Conservation (phyloP, 2,797 vertebrate species). For the Valencia hispanica region DNA sequence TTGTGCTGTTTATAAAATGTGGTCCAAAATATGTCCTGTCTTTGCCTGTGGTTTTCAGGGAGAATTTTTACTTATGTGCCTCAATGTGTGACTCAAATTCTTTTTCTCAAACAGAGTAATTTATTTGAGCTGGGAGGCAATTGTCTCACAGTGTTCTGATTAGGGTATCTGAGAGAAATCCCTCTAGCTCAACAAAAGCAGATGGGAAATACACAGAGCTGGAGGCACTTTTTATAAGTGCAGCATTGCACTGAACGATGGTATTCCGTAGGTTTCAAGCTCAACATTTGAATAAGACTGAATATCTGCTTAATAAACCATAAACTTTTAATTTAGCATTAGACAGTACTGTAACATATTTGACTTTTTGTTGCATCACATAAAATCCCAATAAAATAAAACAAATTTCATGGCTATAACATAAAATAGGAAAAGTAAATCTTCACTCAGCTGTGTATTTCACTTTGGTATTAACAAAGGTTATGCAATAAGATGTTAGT, state of each 20-base stretch:
- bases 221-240: constrained; percentile 34
- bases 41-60: constrained; percentile 37
- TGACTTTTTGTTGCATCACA: background rate
- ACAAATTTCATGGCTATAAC: background rate
- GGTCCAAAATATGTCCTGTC: background rate
- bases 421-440: constrained; percentile 68
- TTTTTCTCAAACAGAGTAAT: constrained; percentile 55
- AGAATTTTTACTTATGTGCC: constrained; percentile 42
- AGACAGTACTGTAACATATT: constrained; percentile 57
- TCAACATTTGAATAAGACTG: constrained; percentile 16
- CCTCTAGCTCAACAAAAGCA: constrained; percentile 39
- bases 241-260: constrained; percentile 26
- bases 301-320: constrained; percentile 21
- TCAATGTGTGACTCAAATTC: constrained; percentile 55
- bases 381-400: background rate
- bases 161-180: constrained; percentile 61
- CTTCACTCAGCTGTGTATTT: constrained; percentile 74
- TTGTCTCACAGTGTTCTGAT: constrained; percentile 61
- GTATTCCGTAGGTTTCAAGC: constrained; percentile 39
- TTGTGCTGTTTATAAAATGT: background rate
- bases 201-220: constrained; percentile 34
- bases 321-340: constrained; percentile 31
- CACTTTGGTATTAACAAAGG: constrained; percentile 68
- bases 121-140: constrained; percentile 68
- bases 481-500: no score